Evolutionary conservation across 2,113 vertebrate species (phyloP), one percentile per base, ranked within the genome.

Genomic region (Marmota flaviventris): DNA sequence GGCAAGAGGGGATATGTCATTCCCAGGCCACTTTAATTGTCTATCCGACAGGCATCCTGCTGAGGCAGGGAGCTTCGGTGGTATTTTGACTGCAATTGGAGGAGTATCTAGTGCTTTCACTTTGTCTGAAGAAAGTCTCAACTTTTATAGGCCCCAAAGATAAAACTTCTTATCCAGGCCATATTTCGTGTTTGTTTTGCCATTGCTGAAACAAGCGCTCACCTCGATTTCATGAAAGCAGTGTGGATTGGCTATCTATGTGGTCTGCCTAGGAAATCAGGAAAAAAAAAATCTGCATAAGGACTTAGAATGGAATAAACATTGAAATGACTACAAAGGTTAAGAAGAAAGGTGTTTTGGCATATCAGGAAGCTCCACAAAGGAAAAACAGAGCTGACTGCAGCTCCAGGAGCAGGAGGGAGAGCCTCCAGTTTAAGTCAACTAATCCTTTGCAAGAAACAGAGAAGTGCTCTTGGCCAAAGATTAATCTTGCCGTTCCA

Each of bases 1-100:
- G 99, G 99, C 98, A 98, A 98, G 98, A 99, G 99, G 99, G 99
- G 98, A 99, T 99, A 99, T 99, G 99, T 99, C 99, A 99, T 99
- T 99, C 98, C 98, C 97, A 96, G 99, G 99, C 98, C 98, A 98
- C 98, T 99, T 99, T 99, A 99, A 99, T 99, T 99, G 99, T 99
- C 98, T 99, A 98, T 99, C 98, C 97, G 97, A 99, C 99, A 99
- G 98, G 98, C 98, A 76, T 99, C 98, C 98, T 98, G 98, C 98
- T 98, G 98, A 12, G 96, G 95, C 96, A 16, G 95, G 98, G 91
- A 95, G 98, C 98, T 99, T 98, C 98, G 85, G 93, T 96, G 98
- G 94, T 98, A 95, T 98, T 98, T 98, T 89, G 97, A 96, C 98
- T 97, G 98, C 77, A 83, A 95, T 89, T 97, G 98, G 93, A 11